A percentile compares a stretch with the other conserved stretches of the same genome.
phyloP scores from a whole-genome alignment of 2,888 invertebrate species.

The Eupelmus urozonus region DNA sequence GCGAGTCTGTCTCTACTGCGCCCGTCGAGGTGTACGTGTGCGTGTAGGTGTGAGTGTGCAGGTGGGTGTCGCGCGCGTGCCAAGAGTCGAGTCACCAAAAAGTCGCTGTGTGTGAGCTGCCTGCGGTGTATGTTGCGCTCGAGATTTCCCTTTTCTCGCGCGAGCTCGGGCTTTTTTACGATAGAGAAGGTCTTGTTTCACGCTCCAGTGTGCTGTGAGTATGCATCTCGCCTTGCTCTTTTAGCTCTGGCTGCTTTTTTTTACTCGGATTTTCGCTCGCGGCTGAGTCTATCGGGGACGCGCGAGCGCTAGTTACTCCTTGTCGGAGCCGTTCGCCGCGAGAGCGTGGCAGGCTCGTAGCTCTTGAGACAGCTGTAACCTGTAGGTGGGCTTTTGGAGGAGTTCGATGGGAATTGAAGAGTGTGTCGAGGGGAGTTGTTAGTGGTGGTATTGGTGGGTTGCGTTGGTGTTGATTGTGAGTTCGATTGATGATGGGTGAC shows the following conservation, averaged over 20 bases:
- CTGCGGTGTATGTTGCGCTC: neutral
- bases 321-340: neutral
- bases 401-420: neutral
- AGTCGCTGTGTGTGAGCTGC: neutral
- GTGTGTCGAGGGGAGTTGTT: neutral
- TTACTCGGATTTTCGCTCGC: neutral
- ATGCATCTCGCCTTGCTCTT: no score
- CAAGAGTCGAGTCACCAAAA: conserved; percentile 40
- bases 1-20: no score
- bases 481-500: no score
- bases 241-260: neutral
- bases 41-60: conserved; percentile 46
- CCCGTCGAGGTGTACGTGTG: no score
- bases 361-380: conserved; percentile 57
- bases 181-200: neutral
- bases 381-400: neutral
- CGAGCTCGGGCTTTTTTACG: no score
- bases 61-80: conserved; percentile 57
- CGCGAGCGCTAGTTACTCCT: conserved; percentile 8
- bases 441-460: no score
- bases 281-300: neutral
- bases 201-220: neutral
- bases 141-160: neutral
- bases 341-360: conserved; percentile 35
- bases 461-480: no score